Base-by-base conservation (phyloP, 2,888 invertebrate species). In the Drosophila borealis region DNA sequence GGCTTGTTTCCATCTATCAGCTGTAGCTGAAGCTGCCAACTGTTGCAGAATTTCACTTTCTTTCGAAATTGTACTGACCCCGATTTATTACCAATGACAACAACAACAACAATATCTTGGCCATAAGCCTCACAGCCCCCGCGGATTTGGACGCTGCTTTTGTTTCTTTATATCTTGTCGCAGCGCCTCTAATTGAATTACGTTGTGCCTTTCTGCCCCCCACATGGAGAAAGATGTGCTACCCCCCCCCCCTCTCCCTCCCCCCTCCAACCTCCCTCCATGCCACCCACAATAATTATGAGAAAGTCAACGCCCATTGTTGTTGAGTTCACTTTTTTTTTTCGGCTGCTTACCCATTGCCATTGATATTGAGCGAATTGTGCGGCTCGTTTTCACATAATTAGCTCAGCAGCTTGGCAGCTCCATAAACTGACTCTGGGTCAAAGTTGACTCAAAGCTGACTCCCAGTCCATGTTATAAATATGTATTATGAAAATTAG, bases 41-140 rank as follows among this genome's bases (percentile, higher is more conserved):
- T 71, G 70, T 77, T 83, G 82, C 77, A 85, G 84, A 85, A 88
- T 89, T 89, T 89, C 90, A 88, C 89, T 89, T 89, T 89, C 89
- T 89, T 89, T 88, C 77, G 80, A 86, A 86, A 87, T 90, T 88
- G 80, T 82, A 84, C 77, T 82, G 89, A 88, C 89, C 88, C 81
- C 88, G 75, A 80, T 84, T 74, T 78, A 73, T 74, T 66, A 55
- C 72, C 70, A 81, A 69, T 71, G 70, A 72, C 72, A 78, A 25
- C 51, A 63, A 46, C 69, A 60, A 41, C 66, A 46, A 49, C 59
- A 54, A n/a, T 56, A 59, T 14, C 60, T 71, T 63, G 74, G 46
- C 46, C 44, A 64, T 61, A 60, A 62, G 57, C 42, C 53, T 55
- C 51, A 50, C 60, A 65, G 55, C 80, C 79, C 79, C 77, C 80